A percentile compares a stretch with the other conserved stretches of the same genome.
Evolutionary conservation across 2,797 vertebrate genomes (phyloP).

Genomic region (Poeciliopsis presidionis): DNA sequence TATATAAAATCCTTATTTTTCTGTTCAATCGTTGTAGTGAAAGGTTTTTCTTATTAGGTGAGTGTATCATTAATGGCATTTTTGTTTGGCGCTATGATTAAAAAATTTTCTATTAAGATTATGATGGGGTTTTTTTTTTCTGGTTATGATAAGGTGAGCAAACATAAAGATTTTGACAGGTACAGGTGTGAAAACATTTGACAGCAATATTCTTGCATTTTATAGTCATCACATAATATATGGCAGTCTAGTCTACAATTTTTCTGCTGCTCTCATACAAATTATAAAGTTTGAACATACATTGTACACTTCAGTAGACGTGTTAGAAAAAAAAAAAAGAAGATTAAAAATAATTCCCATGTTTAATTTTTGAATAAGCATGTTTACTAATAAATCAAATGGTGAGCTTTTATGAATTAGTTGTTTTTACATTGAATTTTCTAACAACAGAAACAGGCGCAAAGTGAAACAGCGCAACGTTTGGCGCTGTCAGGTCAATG

Average conservation of each 20-base stretch:
- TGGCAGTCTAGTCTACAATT: not conserved
- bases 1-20: too few species aligned
- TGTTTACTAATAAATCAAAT: not conserved
- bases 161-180: too few species aligned
- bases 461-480: too few species aligned
- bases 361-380: too few species aligned
- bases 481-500: slow-evolving; percentile 17
- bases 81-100: too few species aligned
- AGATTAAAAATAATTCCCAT: not conserved
- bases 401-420: not conserved
- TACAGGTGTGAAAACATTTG: not conserved
- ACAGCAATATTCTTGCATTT: not conserved
- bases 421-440: not conserved
- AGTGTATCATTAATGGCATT: too few species aligned
- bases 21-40: too few species aligned
- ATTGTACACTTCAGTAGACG: not conserved
- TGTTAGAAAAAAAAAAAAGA: not conserved
- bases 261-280: not conserved
- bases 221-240: not conserved
- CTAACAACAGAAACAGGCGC: too few species aligned
- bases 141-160: not conserved
- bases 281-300: not conserved
- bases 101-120: not conserved
- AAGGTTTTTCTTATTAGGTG: too few species aligned
- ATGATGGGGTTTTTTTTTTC: not conserved